Base-by-base conservation (phyloP, 2,113 vertebrate species). In the Megalops atlanticus region DNA sequence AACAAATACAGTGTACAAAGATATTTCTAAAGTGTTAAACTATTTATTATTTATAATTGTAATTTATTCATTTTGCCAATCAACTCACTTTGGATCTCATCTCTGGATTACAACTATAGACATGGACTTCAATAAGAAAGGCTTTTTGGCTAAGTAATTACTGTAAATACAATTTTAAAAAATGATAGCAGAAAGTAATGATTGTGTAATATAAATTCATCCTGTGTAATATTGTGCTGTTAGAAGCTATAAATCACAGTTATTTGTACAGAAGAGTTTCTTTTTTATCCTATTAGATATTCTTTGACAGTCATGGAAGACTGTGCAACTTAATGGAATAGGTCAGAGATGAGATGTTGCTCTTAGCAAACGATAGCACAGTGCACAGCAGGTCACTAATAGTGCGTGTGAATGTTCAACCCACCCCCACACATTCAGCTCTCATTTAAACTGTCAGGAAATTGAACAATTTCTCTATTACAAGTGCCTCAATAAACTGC, bases 31-130 rank as follows among this genome's bases (percentile, higher is more conserved):
- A n/a, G n/a, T n/a, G 49, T 54, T 54, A 21, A 21, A 54, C 49
- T 54, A 54, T 54, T 54, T 24, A 7, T 54, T 54, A 54, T 24
- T 54, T 54, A 4, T 54, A n/a, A 54, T 54, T 54, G 18, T 54
- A 21, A 15, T 78, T 77, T 74, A 38, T 76, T 49, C 11, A 52
- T 77, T 82, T 82, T 71, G 43, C 47, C 79, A 33, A 33, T 47
- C 36, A 35, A 43, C 39, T 8, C 39, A 75, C n/a, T 47, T 47
- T 41, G 38, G 24, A 10, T 47, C 41, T 16, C 3, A 76, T 21
- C n/a, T n/a, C n/a, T n/a, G 21, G 15, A 52, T 10, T 49, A 76
- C 47, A 76, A 18, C 31, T 52, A 18, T 76, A 33, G 31, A 76
- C 35, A 52, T 64, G 1, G 15, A 10, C 54, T 21, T 77, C n/a